Percentiles rank a stretch among this genome's conserved stretches.
phyloP scores from a whole-genome alignment of 1,140 invertebrate species.

The Antheraea mylitta region DNA sequence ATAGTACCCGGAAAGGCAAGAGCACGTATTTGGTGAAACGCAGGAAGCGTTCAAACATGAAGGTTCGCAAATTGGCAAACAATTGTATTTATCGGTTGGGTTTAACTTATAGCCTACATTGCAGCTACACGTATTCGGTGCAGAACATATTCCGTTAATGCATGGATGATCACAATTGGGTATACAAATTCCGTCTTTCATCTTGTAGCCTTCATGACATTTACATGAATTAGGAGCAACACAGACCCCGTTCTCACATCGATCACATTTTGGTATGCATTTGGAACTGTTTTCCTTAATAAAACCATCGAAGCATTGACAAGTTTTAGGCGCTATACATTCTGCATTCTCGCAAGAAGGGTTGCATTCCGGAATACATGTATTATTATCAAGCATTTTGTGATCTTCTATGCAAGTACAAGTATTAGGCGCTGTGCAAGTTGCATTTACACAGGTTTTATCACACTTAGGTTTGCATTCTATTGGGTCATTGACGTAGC shows the following conservation, averaged over 20 bases:
- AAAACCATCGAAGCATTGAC: conserved; percentile 43
- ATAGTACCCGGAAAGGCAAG: conserved; percentile 75
- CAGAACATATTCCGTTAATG: conserved; percentile 63
- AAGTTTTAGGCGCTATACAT: conserved; percentile 33
- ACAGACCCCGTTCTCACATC: conserved; percentile 49
- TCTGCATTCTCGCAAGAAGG: conserved; percentile 47
- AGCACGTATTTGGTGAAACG: conserved; percentile 63
- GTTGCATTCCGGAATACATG: conserved; percentile 46
- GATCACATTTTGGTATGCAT: conserved; percentile 42
- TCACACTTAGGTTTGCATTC: conserved; percentile 51
- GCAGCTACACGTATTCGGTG: conserved; percentile 38
- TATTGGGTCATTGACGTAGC: conserved; percentile 10
- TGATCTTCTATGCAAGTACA: conserved; percentile 45
- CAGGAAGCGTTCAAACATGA: conserved; percentile 75
- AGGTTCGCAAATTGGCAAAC: conserved; percentile 46
- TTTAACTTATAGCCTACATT: conserved; percentile 21
- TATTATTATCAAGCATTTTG: conserved; percentile 12
- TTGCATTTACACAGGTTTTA: conserved; percentile 54
- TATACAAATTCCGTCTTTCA: not conserved
- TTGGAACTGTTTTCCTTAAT: conserved; percentile 9
- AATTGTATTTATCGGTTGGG: conserved; percentile 4
- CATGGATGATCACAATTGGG: conserved; percentile 59
- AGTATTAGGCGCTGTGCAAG: conserved; percentile 29
- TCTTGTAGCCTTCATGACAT: conserved; percentile 29
- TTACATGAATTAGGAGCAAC: conserved; percentile 34